Conservation (phyloP, 2,113 vertebrate species). For the Prionailurus viverrinus region DNA sequence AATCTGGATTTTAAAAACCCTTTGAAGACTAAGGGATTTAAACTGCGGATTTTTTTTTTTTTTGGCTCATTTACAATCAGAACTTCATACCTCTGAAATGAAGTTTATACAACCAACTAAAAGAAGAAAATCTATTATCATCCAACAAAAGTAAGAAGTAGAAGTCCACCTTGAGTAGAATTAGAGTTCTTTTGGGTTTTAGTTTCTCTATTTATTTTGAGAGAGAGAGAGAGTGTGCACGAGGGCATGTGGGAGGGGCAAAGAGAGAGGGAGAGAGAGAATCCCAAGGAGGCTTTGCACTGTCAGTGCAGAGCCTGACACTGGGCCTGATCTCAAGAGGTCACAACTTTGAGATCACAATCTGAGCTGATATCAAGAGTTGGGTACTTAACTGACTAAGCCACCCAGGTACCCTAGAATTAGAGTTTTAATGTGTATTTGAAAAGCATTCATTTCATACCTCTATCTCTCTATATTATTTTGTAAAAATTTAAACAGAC, state of each 20-base stretch:
- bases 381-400: too few relatives aligned
- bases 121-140: background rate
- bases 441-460: background rate
- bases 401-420: background rate
- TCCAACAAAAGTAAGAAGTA: background rate
- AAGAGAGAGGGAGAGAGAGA: too few relatives aligned
- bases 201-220: too few relatives aligned
- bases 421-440: background rate
- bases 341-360: too few relatives aligned
- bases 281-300: too few relatives aligned
- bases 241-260: too few relatives aligned
- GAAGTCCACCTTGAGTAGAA: background rate
- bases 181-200: background rate
- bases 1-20: background rate
- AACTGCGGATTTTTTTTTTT: too few relatives aligned
- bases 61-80: background rate
- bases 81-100: background rate
- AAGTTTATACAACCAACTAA: background rate
- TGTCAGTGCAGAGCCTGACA: too few relatives aligned
- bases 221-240: too few relatives aligned
- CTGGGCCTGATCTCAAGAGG: too few relatives aligned
- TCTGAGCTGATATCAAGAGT: too few relatives aligned
- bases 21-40: background rate
- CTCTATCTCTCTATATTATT: background rate
- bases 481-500: background rate